Conservation (phyloP, 2,113 vertebrate species). For the Labeo rohita region DNA sequence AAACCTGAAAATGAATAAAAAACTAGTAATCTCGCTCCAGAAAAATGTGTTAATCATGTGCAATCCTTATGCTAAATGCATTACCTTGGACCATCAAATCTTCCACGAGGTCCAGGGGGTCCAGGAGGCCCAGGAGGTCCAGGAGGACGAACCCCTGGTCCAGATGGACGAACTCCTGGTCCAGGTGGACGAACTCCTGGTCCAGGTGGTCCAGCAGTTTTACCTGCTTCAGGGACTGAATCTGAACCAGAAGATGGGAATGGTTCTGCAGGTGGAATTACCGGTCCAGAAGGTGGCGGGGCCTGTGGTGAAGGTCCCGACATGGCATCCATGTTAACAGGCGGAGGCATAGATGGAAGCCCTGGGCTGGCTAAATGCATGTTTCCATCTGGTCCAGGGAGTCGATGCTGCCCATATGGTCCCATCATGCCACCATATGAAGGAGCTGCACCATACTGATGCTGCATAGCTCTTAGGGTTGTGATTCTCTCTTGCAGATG, state of each 20-base stretch:
- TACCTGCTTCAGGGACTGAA: conserved; percentile 4
- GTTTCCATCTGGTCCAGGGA: conserved; percentile 65
- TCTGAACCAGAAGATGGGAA: background rate
- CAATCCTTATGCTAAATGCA: background rate
- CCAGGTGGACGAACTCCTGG: conserved; percentile 46
- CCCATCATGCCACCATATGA: conserved; percentile 80
- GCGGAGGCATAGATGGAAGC: conserved; percentile 73
- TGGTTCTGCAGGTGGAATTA: conserved; percentile 55
- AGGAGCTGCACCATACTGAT: conserved; percentile 68
- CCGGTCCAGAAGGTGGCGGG: conserved; percentile 53
- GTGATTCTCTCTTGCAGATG: conserved; percentile 89
- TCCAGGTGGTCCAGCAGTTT: conserved; percentile 41
- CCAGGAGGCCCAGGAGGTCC: background rate
- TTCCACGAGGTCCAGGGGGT: conserved; percentile 61
- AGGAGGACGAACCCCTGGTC: no score
- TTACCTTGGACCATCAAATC: conserved; percentile 85
- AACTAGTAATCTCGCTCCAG: background rate
- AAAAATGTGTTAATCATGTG: background rate
- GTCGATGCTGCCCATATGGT: conserved; percentile 78
- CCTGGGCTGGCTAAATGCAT: conserved; percentile 57
- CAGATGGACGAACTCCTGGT: no score
- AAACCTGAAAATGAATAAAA: conserved; percentile 75
- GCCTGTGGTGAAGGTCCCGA: conserved; percentile 56
- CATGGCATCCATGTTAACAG: conserved; percentile 69
- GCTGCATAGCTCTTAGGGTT: conserved; percentile 86